Base-by-base conservation (phyloP, 2,113 vertebrate genomes). In the Xyliphius kryptos region DNA sequence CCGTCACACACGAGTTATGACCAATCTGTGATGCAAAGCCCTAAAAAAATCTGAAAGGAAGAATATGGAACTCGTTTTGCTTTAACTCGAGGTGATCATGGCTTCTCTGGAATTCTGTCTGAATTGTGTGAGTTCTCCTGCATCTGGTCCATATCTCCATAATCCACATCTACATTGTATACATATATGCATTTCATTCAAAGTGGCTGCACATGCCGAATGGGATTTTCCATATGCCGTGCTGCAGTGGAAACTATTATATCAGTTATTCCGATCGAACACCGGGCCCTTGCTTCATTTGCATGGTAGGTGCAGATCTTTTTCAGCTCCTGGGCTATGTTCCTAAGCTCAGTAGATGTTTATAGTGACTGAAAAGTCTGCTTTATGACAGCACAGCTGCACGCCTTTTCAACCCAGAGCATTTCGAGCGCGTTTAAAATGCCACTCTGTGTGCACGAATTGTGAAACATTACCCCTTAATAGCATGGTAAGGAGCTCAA, bases 201-300 rank as follows among this genome's bases (percentile, higher is more conserved):
- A 55, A 56, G 16, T 19, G 62, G 54, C 19, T 59, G 43, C 43
- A 3, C 38, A 44, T 75, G 73, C 70, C 76, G 75, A 73, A 77
- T 73, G n/a, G 60, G 65, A 11, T 22, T 32, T 49, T 12, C n/a
- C 47, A 46, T 21, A 36, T 71, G 73, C 68, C 68, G 73, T 63
- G 70, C 66, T 60, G 50, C 53, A 52, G 73, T 68, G 70, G 70
- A 77, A 77, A 72, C 44, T 71, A 77, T 77, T 75, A 75, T 77
- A 77, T 77, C 73, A 71, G 69, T 59, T 46, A 21, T 61, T 63
- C 58, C 37, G 60, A 75, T 77, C 76, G 47, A 73, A 75, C 20
- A 43, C n/a, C 58, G 5, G 32, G 38, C 60, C 68, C 49, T 38
- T 50, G 69, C 56, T 46, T 38, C 17, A 13, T 57, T 56, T 49